Evolutionary conservation across 2,113 vertebrate genomes (phyloP), one percentile per base, ranked within the genome.

Genomic region (Sturnus vulgaris): DNA sequence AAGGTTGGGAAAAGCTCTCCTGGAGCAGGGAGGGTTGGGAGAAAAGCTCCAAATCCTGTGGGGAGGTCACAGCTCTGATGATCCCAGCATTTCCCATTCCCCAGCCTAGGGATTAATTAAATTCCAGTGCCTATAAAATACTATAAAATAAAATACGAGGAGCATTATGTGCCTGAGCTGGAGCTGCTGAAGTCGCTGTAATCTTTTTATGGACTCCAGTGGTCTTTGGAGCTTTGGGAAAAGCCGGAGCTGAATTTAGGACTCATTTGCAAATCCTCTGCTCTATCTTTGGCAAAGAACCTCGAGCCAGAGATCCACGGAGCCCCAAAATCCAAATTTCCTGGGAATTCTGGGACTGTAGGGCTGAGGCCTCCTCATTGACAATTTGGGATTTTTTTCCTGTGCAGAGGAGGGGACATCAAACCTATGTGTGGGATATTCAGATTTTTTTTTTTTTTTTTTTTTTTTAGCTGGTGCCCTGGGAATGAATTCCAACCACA

Each of bases 181-280:
- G 33, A 78, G 65, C 49, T 47, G 39, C 77, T 75, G 73, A 35
- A 82, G 30, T 27, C 30, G 0, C 47, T 69, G 68, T 37, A 27
- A 57, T 70, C 52, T 75, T 81, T 84, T 35, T 22, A 28, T 57
- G 76, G 88, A 52, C 86, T 95, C 14, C 69, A 72, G 77, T 42
- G 77, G 40, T 27, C 57, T 76, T 85, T 92, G 93, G 42, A 82
- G 93, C 84, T 91, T 39, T 87, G 87, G 92, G 89, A 85, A 57
- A 76, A 87, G 83, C 92, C 55, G 59, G 77, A 88, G 66, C 71
- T 89, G 82, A 77, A 92, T 91, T 92, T 69, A 59, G 87, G 73
- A 9, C 85, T 93, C 94, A 52, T 92, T 88, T 96, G 59, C 87
- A 77, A 95, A 27, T 89, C 50, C 83, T 87, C 59, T 82, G 61